These are phyloP conservation scores for Spinus olivaceus DNA, from an alignment of 2,797 vertebrate genomes.

Conservation along the genomic window DNA sequence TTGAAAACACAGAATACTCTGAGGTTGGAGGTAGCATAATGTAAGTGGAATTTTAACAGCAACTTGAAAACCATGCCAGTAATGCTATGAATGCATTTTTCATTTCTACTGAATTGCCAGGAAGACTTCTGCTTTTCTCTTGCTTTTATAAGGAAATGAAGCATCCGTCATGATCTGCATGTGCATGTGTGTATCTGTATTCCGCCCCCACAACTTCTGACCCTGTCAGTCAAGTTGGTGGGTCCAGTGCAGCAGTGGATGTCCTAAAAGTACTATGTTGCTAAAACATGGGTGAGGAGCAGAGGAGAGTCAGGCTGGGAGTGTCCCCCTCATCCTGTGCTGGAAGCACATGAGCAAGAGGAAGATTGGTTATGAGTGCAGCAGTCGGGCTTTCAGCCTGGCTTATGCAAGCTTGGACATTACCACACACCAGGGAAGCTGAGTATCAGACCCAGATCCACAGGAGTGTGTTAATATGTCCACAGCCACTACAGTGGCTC, in stretches of 20 bases:
- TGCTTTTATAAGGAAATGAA: conserved; percentile 34
- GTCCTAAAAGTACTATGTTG: background rate
- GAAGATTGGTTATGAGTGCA: background rate
- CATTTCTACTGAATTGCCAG: background rate
- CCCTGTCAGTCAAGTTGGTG: background rate
- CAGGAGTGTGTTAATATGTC: background rate
- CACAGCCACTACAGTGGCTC: background rate
- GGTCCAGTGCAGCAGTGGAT: background rate
- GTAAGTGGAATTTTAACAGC: conserved; percentile 56
- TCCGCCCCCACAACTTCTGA: background rate
- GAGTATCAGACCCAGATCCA: background rate
- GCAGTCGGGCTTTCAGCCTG: background rate
- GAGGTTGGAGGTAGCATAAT: conserved; percentile 44
- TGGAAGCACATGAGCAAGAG: background rate
- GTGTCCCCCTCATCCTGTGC: background rate
- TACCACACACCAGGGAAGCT: background rate
- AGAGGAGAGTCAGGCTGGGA: background rate
- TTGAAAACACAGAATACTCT: conserved; percentile 31
- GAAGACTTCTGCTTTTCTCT: conserved; percentile 15
- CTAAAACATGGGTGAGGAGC: background rate
- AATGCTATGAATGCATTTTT: conserved; percentile 34
- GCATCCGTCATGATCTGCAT: background rate
- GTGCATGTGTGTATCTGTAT: background rate
- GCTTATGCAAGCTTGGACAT: background rate
- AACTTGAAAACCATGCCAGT: conserved; percentile 40